These are phyloP conservation scores for Cladorhizidae sp. DNA, from an alignment of 37 sponge, comb jelly and placozoan genomes.

Conservation along the genomic window DNA sequence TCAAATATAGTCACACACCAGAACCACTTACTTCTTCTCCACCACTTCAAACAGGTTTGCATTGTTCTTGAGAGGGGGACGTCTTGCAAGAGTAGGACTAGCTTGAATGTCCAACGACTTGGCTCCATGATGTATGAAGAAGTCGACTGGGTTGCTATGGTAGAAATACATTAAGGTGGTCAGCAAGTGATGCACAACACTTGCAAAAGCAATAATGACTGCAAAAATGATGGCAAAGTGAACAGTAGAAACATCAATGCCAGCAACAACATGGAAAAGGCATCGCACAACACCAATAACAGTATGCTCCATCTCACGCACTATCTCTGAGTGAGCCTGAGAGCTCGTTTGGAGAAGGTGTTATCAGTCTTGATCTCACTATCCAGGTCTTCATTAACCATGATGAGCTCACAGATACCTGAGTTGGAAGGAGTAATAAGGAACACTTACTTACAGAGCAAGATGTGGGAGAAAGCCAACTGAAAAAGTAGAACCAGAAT, in stretches of 20 bases:
- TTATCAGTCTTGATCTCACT: slow-evolving; percentile 73
- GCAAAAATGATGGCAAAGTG: too few species aligned
- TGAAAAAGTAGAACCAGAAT: background rate
- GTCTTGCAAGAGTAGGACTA: slow-evolving; percentile 51
- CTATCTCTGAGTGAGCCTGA: slow-evolving; percentile 56
- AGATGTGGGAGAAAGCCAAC: background rate
- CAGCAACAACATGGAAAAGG: too few species aligned
- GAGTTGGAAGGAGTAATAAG: background rate
- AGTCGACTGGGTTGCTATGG: slow-evolving; percentile 44
- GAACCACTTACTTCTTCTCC: slow-evolving; percentile 30
- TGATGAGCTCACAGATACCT: slow-evolving; percentile 84
- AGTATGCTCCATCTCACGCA: slow-evolving; percentile 6
- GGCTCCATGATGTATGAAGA: slow-evolving; percentile 25
- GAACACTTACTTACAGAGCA: background rate
- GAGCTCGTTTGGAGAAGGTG: slow-evolving; percentile 54
- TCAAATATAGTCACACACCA: too few species aligned
- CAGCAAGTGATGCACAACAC: too few species aligned
- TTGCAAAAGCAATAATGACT: too few species aligned
- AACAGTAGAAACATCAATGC: too few species aligned
- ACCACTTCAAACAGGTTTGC: slow-evolving; percentile 50
- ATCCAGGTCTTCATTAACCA: slow-evolving; percentile 85
- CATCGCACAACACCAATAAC: too few species aligned
- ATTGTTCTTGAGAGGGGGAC: slow-evolving; percentile 60
- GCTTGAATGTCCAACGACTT: slow-evolving; percentile 74
- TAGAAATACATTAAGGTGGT: background rate